A percentile compares a stretch with the other conserved stretches of the same genome.
Conservation (phyloP, 2,797 vertebrate genomes). For the Phrynocephalus vlangalii region DNA sequence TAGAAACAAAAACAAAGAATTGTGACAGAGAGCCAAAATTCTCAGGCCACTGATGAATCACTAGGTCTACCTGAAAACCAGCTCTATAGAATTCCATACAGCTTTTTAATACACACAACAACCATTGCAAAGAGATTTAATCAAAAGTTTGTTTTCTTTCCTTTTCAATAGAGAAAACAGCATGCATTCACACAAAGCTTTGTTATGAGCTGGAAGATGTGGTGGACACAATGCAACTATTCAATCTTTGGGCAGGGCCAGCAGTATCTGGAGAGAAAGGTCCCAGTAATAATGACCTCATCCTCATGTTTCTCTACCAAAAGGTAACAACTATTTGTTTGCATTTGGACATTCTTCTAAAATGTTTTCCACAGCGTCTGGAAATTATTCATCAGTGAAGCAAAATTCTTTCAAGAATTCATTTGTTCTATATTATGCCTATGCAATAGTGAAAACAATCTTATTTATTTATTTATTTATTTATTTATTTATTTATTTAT, state of each 20-base stretch:
- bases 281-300: not conserved
- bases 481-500: too few species aligned
- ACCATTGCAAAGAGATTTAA: conserved; percentile 57
- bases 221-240: conserved; percentile 25
- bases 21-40: conserved; percentile 60
- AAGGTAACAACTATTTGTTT: not conserved
- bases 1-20: conserved; percentile 46
- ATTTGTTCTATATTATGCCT: not conserved
- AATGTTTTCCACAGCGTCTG: not conserved
- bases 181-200: conserved; percentile 40
- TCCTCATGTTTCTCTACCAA: not conserved
- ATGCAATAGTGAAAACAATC: not conserved
- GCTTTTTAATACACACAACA: conserved; percentile 54
- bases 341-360: not conserved
- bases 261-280: not conserved
- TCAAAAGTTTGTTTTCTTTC: conserved; percentile 42
- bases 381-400: not conserved
- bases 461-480: not conserved
- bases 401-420: not conserved
- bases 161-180: conserved; percentile 59
- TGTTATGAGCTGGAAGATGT: conserved; percentile 60
- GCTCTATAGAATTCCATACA: conserved; percentile 17
- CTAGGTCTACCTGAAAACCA: conserved; percentile 61
- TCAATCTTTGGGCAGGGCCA: not conserved
- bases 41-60: conserved; percentile 50